Conservation (phyloP, 2,113 vertebrate species). For the Nansenia antarctica region DNA sequence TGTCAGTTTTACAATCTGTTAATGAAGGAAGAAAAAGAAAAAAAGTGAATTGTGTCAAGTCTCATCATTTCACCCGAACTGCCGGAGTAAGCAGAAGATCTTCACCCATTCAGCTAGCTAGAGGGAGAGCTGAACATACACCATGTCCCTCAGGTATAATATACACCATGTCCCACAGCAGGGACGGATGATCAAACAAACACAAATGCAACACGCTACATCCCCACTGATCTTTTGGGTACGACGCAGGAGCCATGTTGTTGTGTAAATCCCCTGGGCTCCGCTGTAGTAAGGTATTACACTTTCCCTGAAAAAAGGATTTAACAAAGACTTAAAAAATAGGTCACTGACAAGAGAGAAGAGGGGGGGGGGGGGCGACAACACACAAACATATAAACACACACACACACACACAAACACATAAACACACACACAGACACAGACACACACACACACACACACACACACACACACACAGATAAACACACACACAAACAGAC, state of each 20-base stretch:
- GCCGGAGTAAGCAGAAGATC: too few species aligned
- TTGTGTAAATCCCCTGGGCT: slow-evolving; percentile 20
- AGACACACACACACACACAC: slow-evolving; percentile 18
- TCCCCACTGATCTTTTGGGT: slow-evolving; percentile 17
- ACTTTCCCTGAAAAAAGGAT: slow-evolving; percentile 35
- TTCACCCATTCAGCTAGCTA: too few species aligned
- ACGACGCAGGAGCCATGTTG: slow-evolving; percentile 1
- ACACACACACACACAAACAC: background rate
- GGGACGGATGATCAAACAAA: too few species aligned
- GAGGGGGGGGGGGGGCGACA: slow-evolving; percentile 21
- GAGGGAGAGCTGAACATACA: too few species aligned
- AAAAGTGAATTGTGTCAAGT: too few species aligned
- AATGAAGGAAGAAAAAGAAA: too few species aligned
- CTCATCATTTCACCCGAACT: too few species aligned
- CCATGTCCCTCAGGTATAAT: too few species aligned
- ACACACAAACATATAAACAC: too few species aligned
- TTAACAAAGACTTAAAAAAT: slow-evolving; percentile 35
- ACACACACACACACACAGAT: too few species aligned
- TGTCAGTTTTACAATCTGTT: too few species aligned
- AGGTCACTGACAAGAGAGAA: slow-evolving; percentile 29
- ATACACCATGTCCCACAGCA: too few species aligned
- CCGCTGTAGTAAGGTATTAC: slow-evolving; percentile 24
- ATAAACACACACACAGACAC: background rate
- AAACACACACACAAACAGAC: background rate
- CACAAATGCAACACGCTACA: background rate